Base-by-base conservation (phyloP, 2,888 invertebrate species). In the Napeogenes sylphis region DNA sequence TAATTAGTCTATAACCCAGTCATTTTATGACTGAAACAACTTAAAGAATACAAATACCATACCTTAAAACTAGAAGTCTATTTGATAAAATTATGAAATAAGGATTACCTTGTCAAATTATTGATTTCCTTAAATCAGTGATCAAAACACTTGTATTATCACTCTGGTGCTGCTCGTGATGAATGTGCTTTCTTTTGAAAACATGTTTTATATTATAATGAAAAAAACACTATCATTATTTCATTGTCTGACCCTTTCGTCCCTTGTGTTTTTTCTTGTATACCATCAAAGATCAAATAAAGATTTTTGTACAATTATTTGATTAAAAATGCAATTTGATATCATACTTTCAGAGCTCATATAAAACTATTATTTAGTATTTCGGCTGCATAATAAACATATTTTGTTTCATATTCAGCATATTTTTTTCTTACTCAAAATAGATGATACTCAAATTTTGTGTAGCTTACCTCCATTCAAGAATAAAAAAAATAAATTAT, bases 401-500 rank as follows among this genome's bases (percentile, higher is more conserved):
- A 47, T 30, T 51, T 4, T 51, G 10, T 3, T 51, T 10, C 12
- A 30, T 51, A 30, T 13, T n/a, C 10, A 30, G 3, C 30, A 10
- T 10, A 51, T 6, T 10, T 51, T 8, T 30, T 12, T 30, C 10
- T 30, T 30, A 4, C 8, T 30, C 30, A 51, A 30, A 51, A 5
- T 35, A 4, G 4, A 4, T 35, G 4, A 51, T 30, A 12, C n/a
- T 51, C 8, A 30, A 30, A 4, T 10, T 6, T 45, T 35, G 38
- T 38, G 14, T 42, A 32, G 13, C 35, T 59, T 33, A 54, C 14
- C 32, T 33, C 54, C 12, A 30, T 30, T 51, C 30, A n/a, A 30
- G 51, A 51, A 30, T 30, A 42, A 47, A 62, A 65, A 58, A 79
- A 84, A 83, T 82, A 82, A 85, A 83, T 76, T 73, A 78, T 80